A percentile compares a stretch with the other conserved stretches of the same genome.
phyloP scores from a whole-genome alignment of 1,140 invertebrate species.

The Drosophila santomea region DNA sequence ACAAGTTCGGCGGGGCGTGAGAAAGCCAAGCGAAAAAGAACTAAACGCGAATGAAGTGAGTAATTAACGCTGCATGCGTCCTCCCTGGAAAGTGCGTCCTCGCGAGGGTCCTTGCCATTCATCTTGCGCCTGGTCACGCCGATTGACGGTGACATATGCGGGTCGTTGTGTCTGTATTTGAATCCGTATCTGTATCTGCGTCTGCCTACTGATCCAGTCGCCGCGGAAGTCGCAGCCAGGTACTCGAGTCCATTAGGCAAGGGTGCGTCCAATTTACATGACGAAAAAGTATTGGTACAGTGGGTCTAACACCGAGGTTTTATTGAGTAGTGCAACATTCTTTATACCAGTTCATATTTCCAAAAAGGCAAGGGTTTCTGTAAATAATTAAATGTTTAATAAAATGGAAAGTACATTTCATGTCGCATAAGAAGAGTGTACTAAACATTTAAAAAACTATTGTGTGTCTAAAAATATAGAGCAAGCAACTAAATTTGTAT shows the following conservation, averaged over 20 bases:
- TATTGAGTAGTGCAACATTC: not conserved
- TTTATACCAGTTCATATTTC: too few species aligned
- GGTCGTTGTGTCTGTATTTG: slow-evolving; percentile 55
- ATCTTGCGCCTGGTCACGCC: slow-evolving; percentile 50
- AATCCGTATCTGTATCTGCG: slow-evolving; percentile 35
- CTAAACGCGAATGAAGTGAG: slow-evolving; percentile 66
- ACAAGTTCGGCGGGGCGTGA: slow-evolving; percentile 71
- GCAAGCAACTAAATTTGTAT: too few species aligned
- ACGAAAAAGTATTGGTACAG: slow-evolving; percentile 16
- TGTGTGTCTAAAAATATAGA: too few species aligned
- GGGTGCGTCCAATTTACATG: slow-evolving; percentile 78
- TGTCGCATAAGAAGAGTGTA: too few species aligned
- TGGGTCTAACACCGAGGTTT: not conserved
- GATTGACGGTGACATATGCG: slow-evolving; percentile 77
- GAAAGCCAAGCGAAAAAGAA: slow-evolving; percentile 54
- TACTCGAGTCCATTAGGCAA: slow-evolving; percentile 55
- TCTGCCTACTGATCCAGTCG: slow-evolving; percentile 33
- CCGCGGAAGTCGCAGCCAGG: slow-evolving; percentile 43
- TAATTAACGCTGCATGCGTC: slow-evolving; percentile 80
- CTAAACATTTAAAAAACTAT: too few species aligned
- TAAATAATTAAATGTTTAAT: too few species aligned
- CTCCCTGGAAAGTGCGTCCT: slow-evolving; percentile 44
- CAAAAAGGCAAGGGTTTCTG: too few species aligned
- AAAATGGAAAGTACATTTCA: too few species aligned
- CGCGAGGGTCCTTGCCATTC: slow-evolving; percentile 63